Percentiles rank a stretch among this genome's conserved stretches.
These are phyloP conservation scores for Drosophila baimaii DNA, from an alignment of 1,140 invertebrate genomes.

Conservation along the genomic window DNA sequence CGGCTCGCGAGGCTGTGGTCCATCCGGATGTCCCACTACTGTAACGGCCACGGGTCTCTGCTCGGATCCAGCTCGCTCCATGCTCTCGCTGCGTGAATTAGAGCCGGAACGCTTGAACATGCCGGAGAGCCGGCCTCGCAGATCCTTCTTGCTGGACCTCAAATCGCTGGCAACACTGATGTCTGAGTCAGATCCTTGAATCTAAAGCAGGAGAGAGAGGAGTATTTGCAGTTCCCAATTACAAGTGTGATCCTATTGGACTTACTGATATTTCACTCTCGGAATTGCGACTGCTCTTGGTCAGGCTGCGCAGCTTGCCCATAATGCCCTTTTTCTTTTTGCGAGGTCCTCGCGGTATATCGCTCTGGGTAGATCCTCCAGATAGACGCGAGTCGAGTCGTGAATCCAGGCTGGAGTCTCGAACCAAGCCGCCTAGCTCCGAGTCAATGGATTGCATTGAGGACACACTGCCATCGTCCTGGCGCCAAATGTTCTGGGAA, in stretches of 20 bases:
- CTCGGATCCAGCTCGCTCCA: constrained; percentile 66
- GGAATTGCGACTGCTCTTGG: constrained; percentile 89
- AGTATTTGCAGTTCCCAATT: not conserved
- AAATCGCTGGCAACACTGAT: constrained; percentile 87
- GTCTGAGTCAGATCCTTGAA: constrained; percentile 91
- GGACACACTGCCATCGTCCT: constrained; percentile 91
- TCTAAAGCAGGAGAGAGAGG: constrained; percentile 45
- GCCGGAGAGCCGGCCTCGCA: constrained; percentile 91
- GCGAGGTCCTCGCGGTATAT: constrained; percentile 89
- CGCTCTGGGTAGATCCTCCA: constrained; percentile 93
- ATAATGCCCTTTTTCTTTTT: constrained; percentile 93
- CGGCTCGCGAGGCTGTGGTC: constrained; percentile 73
- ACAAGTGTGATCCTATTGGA: not conserved
- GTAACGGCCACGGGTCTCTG: constrained; percentile 79
- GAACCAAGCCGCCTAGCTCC: constrained; percentile 84
- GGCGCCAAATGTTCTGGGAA: constrained; percentile 88
- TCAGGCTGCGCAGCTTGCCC: constrained; percentile 92
- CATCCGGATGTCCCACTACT: constrained; percentile 77
- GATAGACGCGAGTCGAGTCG: constrained; percentile 88
- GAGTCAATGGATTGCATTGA: constrained; percentile 91
- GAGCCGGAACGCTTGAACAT: constrained; percentile 89
- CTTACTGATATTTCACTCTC: constrained; percentile 84
- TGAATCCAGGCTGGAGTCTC: constrained; percentile 84
- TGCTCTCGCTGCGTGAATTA: constrained; percentile 77
- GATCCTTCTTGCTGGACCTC: constrained; percentile 89